Base-by-base conservation (phyloP, 2,797 vertebrate genomes). In the Gephyroberyx darwinii region DNA sequence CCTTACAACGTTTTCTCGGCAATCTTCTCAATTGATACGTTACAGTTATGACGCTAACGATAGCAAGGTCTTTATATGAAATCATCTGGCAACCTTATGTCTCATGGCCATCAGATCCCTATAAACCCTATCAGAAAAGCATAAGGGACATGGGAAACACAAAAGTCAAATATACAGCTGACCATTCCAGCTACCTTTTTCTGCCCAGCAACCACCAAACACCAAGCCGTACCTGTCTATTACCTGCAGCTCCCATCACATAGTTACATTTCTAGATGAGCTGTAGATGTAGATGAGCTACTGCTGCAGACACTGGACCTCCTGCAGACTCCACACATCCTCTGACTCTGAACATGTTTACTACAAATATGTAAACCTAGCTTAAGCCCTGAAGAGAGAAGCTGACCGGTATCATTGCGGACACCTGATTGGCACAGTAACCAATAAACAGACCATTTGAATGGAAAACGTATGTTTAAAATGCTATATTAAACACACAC, bases 261-360 rank as follows among this genome's bases (percentile, higher is more conserved):
- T 17, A 22, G 17, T 13, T 50, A 10, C 47, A 51, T 61, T 47
- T 30, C 8, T 59, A 30, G 57, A 57, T 26, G 26, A 26, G 26
- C 26, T 26, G 26, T 26, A 26, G 31, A 61, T 67, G 22, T 33
- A 37, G 8, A 37, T 31, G 39, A 54, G 20, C 20, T 22, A 31
- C 52, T 31, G 64, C 64, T 17, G 8, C 39, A 22, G 31, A 30
- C 35, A 39, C 56, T 57, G n/a, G 53, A 57, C 53, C 53, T 56
- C 22, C 31, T 45, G 41, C 39, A 67, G 30, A 1, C 54, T 48
- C 17, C 30, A 31, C 16, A 43, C 37, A 45, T 54, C 50, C 50
- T 30, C 33, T 56, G 22, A 19, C 41, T 62, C 54, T 12, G 12
- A 48, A 41, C 39, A 68, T 22, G 61, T 17, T 50, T 22, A 41